These are phyloP conservation scores for Pyrgilauda ruficollis DNA, from an alignment of 2,113 vertebrate genomes.

Conservation along the genomic window DNA sequence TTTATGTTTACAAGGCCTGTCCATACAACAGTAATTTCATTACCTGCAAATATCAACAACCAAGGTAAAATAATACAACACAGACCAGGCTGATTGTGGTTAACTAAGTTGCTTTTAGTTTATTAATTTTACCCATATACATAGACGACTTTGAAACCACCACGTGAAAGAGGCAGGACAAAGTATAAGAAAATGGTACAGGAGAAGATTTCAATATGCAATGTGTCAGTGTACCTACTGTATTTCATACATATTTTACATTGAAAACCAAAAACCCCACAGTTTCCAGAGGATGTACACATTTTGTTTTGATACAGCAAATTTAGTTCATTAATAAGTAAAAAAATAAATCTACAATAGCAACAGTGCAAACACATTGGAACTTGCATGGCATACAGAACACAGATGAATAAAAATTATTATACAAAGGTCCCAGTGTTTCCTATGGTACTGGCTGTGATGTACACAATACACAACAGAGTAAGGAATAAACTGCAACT, in stretches of 20 bases:
- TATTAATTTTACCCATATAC: constrained; percentile 67
- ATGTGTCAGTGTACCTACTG: background rate
- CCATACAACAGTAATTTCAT: background rate
- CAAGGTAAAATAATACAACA: background rate
- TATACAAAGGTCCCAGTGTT: background rate
- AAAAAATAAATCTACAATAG: constrained; percentile 75
- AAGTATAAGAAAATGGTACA: constrained; percentile 11
- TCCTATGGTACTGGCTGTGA: background rate
- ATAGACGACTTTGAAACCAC: constrained; percentile 35
- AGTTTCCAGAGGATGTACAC: constrained; percentile 7
- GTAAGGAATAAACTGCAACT: background rate
- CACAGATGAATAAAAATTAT: background rate
- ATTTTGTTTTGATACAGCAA: constrained; percentile 13
- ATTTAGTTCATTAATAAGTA: constrained; percentile 64
- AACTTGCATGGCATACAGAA: constrained; percentile 20
- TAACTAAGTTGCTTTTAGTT: constrained; percentile 58
- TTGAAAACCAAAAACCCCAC: background rate
- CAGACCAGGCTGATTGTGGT: background rate
- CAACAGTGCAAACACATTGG: constrained; percentile 70
- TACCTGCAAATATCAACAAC: background rate
- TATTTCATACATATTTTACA: constrained; percentile 41
- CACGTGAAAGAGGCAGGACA: background rate
- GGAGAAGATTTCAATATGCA: background rate
- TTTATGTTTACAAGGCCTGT: background rate
- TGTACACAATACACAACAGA: background rate